phyloP scores from a whole-genome alignment of 2,113 vertebrate species.

The Dermatemys mawii region DNA sequence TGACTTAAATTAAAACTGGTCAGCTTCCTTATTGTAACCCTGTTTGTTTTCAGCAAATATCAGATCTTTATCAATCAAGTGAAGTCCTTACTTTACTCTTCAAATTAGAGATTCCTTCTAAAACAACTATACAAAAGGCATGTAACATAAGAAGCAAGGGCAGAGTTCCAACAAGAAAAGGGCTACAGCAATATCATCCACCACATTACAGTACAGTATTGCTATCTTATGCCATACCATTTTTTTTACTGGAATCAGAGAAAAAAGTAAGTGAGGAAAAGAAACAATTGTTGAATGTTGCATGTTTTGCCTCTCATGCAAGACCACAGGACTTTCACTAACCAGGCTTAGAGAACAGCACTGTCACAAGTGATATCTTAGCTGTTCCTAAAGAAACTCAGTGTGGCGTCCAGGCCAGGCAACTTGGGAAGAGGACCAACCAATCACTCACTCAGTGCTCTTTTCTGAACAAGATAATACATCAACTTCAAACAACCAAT shows the following conservation, averaged over 20 bases:
- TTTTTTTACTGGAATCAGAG: neutral
- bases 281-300: neutral
- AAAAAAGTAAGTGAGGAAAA: neutral
- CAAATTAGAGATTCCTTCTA: neutral
- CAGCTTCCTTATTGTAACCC: neutral
- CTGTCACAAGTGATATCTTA: neutral
- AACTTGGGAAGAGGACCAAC: accelerated
- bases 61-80: neutral
- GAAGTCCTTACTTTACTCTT: neutral
- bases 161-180: neutral
- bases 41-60: neutral
- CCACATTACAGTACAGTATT: neutral
- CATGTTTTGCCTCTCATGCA: neutral
- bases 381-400: accelerated
- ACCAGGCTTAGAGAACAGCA: accelerated
- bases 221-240: neutral
- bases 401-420: accelerated
- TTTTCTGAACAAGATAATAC: neutral
- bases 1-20: neutral
- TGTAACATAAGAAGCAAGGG: neutral
- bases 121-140: neutral
- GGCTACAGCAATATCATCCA: neutral
- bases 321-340: neutral
- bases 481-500: neutral
- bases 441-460: neutral